Conservation (phyloP, 2,797 vertebrate genomes). For the Phalanger gymnotis region DNA sequence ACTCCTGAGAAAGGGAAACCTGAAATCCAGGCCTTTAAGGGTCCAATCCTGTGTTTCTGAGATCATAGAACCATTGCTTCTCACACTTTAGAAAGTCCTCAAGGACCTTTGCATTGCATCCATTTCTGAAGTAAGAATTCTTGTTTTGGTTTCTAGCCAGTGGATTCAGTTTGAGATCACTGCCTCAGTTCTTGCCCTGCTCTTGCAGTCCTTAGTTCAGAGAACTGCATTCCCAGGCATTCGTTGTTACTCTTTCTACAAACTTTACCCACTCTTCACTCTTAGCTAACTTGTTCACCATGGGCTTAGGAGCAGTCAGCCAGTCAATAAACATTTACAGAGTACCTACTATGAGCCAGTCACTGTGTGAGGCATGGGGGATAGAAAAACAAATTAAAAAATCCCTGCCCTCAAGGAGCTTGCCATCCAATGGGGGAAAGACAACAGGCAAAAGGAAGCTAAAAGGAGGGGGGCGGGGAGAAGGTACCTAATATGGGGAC, state of each 20-base stretch:
- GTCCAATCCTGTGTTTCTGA: not conserved
- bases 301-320: not conserved
- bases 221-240: not conserved
- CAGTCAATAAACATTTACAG: not conserved
- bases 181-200: not conserved
- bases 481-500: not conserved
- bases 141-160: not conserved
- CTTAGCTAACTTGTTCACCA: not conserved
- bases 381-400: not conserved
- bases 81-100: not conserved
- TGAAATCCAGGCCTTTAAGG: not conserved
- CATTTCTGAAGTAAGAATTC: not conserved
- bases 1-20: not conserved
- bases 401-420: not conserved
- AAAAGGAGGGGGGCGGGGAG: not conserved
- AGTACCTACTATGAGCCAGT: not conserved
- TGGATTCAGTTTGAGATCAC: not conserved
- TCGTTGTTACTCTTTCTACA: not conserved
- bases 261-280: not conserved
- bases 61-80: not conserved
- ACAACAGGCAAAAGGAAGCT: not conserved
- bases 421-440: not conserved
- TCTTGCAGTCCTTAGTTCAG: not conserved
- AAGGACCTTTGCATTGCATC: not conserved
- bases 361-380: not conserved